Evolutionary conservation across 2,113 vertebrate genomes (phyloP), one percentile per base, ranked within the genome.

Genomic region (Platichthys stellatus): DNA sequence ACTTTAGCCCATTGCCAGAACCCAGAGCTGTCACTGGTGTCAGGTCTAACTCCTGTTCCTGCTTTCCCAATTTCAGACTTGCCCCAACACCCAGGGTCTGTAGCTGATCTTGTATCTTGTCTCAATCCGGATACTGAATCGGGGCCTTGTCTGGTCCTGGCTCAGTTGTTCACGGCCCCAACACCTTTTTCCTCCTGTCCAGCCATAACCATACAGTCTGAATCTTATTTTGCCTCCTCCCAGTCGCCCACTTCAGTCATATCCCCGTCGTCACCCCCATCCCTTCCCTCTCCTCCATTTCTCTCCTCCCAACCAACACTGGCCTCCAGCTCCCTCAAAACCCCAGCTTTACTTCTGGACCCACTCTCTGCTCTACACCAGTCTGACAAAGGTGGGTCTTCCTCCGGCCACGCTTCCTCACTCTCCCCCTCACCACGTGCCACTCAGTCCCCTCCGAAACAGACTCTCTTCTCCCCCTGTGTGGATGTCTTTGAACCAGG

Each of bases 401-500:
- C 83, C 15, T 84, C 82, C 9, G 76, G 78, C 66, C 86, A 78
- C 1, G 63, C 84, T 0, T 78, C 83, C 56, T 90, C 89, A 14
- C 85, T 89, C 5, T 90, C 90, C 65, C 89, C 86, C 1, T 92
- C 89, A 0, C 89, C 88, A 9, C 86, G 88, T 9, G 63, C 86
- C 23, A 86, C 88, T 12, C 88, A 86, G 86, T 93, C 92, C 0
- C 83, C 86, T 0, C 90, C 89, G 0, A 95, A 93, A 45, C 95
- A 93, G 51, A 76, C 94, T 0, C 92, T 95, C 13, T 96, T 96
- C 86, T 96, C 95, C 7, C 95, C 95, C 7, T 93, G 90, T 0
- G 93, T 93, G 77, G 95, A 95, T 45, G 81, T 95, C 31, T 94
- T 94, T 10, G 94, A 94, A 72, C 92, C 91, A 0, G 92, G 86